These are phyloP conservation scores for Parnassius orleans DNA, from an alignment of 2,888 invertebrate species.

Conservation along the genomic window DNA sequence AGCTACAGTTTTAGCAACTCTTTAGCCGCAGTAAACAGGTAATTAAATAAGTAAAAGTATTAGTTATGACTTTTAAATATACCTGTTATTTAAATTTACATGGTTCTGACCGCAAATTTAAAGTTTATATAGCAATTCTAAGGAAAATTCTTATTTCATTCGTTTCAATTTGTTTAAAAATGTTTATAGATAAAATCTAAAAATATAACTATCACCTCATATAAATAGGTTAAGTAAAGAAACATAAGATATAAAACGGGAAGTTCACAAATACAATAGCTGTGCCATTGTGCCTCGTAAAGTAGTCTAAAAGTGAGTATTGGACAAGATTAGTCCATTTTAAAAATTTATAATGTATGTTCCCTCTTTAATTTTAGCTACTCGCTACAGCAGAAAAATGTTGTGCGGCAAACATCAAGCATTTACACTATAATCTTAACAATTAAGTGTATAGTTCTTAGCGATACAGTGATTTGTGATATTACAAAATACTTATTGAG, in stretches of 20 bases:
- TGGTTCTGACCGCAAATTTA: too few species aligned
- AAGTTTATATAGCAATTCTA: too few species aligned
- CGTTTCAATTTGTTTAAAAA: too few species aligned
- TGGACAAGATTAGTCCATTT: conserved; percentile 23
- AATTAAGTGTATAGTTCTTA: conserved; percentile 48
- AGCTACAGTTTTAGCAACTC: too few species aligned
- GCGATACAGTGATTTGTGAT: conserved; percentile 77
- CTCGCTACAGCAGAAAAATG: conserved; percentile 9
- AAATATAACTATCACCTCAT: not conserved
- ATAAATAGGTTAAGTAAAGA: not conserved
- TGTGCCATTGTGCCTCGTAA: conserved; percentile 70
- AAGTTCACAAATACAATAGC: conserved; percentile 51
- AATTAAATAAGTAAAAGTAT: too few species aligned
- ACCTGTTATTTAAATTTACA: too few species aligned
- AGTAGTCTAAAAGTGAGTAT: conserved; percentile 41
- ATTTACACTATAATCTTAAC: conserved; percentile 24
- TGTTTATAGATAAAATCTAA: too few species aligned
- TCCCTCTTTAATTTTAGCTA: conserved; percentile 26
- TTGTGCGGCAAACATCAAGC: conserved; percentile 14
- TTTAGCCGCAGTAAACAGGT: too few species aligned
- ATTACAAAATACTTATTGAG: conserved; percentile 74
- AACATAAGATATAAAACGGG: conserved; percentile 25
- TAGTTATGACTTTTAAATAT: too few species aligned
- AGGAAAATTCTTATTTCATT: too few species aligned
- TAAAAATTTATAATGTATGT: conserved; percentile 7